Base-by-base conservation (phyloP, 2,888 invertebrate species). In the Lithophane socia region DNA sequence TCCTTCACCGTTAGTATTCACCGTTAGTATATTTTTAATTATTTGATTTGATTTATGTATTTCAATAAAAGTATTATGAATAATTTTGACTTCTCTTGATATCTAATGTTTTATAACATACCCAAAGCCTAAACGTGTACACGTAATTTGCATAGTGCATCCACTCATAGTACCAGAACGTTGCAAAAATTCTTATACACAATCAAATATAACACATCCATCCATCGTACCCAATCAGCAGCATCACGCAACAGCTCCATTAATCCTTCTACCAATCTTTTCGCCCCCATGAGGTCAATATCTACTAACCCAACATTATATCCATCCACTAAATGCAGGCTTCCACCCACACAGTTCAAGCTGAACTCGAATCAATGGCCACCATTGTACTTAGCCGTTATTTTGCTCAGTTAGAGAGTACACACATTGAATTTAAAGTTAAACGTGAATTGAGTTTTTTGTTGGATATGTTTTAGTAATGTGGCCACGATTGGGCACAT, bases 301-400 rank as follows among this genome's bases (percentile, higher is more conserved):
- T 75, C 74, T 76, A 82, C 68, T 44, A 82, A 75, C 78, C 79
- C 70, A 79, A 77, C 75, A 79, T 79, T 79, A 86, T 78, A 75
- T 65, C 60, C 79, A 82, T 61, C 68, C 64, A 79, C 63, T 82
- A 73, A 75, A 75, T 82, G 87, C 90, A 88, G 87, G 90, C 88
- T 90, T 89, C 90, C 77, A 87, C 90, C 92, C 92, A 92, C 93
- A 90, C 92, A 83, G 76, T 76, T 89, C 84, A 86, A 89, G 86
- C 88, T 87, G 88, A 89, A 86, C 89, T 90, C 90, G 83, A 90
- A 92, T 91, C 91, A 92, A 91, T 90, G 89, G 88, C 86, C 77
- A 86, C 88, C 87, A 90, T 93, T 93, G 92, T 91, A 83, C 81
- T 82, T 82, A 73, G 81, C 81, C 76, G 84, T 82, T 87, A 85